A percentile compares a stretch with the other conserved stretches of the same genome.
Conservation (phyloP, 1,140 invertebrate species). For the Brachionus plicatilis region DNA sequence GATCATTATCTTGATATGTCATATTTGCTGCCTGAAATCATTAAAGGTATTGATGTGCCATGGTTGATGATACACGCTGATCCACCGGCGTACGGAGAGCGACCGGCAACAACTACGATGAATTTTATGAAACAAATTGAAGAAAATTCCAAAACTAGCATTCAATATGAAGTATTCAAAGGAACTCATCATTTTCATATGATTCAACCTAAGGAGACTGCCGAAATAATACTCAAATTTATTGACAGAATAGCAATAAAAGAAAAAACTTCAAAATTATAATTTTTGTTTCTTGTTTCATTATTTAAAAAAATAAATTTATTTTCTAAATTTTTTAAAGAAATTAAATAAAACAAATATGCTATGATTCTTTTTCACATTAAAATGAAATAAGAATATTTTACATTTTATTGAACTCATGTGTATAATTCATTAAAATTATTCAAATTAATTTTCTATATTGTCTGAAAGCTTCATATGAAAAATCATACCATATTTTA, state of each 20-base stretch:
- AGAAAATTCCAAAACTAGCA: not conserved
- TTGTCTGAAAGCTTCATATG: not conserved
- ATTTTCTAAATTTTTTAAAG: not conserved
- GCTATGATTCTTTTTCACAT: not conserved
- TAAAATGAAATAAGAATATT: not conserved
- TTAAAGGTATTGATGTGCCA: not conserved
- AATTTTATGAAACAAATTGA: conserved; percentile 1
- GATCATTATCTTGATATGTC: conserved; percentile 33
- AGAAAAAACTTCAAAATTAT: conserved; percentile 18
- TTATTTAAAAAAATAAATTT: not conserved
- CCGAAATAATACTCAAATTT: conserved; percentile 24
- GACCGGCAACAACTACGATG: not conserved
- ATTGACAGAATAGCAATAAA: not conserved
- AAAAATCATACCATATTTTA: not conserved
- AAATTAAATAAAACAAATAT: not conserved
- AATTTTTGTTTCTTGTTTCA: not conserved
- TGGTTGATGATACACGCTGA: conserved; percentile 22
- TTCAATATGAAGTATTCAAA: conserved; percentile 5
- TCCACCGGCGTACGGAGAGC: not conserved
- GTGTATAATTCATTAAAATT: not conserved
- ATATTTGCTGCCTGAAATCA: not conserved
- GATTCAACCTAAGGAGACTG: conserved; percentile 24
- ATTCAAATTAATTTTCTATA: not conserved
- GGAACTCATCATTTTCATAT: conserved; percentile 40
- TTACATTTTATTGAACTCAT: not conserved